Percentiles rank a stretch among this genome's conserved stretches.
phyloP scores from a whole-genome alignment of 35 echinoderm and acorn worm species.

The Heliocidaris tuberculata region DNA sequence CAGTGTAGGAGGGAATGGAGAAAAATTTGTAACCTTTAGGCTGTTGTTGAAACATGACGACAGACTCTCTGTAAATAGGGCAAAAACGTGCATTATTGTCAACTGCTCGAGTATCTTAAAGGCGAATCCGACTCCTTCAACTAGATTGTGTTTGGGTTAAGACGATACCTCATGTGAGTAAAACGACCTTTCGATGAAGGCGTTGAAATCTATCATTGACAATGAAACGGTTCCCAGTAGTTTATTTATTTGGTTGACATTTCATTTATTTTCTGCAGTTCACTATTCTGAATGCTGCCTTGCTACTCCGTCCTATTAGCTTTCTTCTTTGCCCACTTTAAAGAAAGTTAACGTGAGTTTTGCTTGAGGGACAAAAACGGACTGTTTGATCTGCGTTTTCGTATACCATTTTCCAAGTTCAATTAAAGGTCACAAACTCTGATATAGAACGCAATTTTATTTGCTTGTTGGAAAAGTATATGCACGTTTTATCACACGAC shows the following conservation, averaged over 20 bases:
- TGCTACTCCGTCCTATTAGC: background rate
- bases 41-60: background rate
- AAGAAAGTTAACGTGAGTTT: background rate
- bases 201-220: background rate
- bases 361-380: background rate
- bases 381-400: background rate
- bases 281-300: background rate
- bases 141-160: background rate
- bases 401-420: too few species aligned
- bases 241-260: constrained; percentile 4
- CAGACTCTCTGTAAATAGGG: background rate
- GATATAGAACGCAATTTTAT: background rate
- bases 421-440: too few species aligned
- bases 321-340: background rate
- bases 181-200: background rate
- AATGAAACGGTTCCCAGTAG: background rate
- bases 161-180: background rate
- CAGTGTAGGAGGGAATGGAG: background rate
- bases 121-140: background rate
- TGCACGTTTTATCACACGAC: too few species aligned
- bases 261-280: background rate
- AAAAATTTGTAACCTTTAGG: background rate
- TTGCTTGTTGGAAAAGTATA: background rate
- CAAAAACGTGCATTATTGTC: background rate
- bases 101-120: background rate